Conservation (phyloP, 2,113 vertebrate genomes). For the Rynchops niger region DNA sequence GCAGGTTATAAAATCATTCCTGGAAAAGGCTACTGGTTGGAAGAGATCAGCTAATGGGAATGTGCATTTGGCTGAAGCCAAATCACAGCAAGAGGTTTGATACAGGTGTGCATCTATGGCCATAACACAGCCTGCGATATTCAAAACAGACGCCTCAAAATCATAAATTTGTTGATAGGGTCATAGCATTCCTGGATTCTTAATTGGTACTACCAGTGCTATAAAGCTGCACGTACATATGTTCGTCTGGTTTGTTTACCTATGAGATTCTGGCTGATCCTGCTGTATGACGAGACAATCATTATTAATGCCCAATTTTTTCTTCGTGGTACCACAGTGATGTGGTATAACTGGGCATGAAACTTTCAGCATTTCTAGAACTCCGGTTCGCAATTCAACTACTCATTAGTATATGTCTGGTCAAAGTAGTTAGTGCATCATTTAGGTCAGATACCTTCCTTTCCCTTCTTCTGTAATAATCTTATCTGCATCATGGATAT, state of each 20-base stretch:
- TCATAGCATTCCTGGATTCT: neutral
- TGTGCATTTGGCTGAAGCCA: neutral
- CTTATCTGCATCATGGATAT: neutral
- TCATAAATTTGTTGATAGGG: neutral
- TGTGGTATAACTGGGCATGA: neutral
- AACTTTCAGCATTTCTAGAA: neutral
- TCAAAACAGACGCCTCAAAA: neutral
- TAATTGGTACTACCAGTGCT: neutral
- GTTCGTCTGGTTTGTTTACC: neutral
- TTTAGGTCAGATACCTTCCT: neutral
- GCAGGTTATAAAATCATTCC: neutral
- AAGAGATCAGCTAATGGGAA: neutral
- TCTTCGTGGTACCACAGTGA: neutral
- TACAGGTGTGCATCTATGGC: neutral
- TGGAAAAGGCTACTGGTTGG: neutral
- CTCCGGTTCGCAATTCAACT: neutral
- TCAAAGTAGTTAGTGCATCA: neutral
- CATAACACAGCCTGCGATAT: neutral
- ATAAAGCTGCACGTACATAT: neutral
- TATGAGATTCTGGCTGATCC: neutral
- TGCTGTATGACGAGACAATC: neutral
- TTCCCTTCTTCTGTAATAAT: neutral
- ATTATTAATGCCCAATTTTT: neutral
- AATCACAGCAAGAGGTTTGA: fast-evolving
- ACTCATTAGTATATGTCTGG: neutral